These are phyloP conservation scores for Thalassophryne amazonica DNA, from an alignment of 2,797 vertebrate species.

Conservation along the genomic window DNA sequence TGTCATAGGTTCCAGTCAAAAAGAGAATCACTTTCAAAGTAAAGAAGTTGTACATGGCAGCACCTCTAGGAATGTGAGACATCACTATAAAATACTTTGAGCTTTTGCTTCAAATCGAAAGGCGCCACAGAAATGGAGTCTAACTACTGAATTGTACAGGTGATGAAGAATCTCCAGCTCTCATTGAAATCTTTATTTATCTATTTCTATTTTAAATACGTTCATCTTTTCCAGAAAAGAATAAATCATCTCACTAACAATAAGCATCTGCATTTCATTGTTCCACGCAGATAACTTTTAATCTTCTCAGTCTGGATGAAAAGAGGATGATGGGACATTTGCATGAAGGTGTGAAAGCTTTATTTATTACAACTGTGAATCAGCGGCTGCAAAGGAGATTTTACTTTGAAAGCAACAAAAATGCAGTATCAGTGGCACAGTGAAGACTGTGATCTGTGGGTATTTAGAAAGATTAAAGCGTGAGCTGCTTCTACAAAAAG, in stretches of 20 bases:
- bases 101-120: no score
- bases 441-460: background rate
- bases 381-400: conserved; percentile 19
- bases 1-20: no score
- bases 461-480: background rate
- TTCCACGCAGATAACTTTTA: conserved; percentile 46
- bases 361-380: conserved; percentile 39
- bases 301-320: conserved; percentile 45
- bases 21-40: no score
- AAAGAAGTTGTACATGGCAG: no score
- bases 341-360: conserved; percentile 11
- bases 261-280: conserved; percentile 19
- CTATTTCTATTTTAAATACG: conserved; percentile 19
- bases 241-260: conserved; percentile 9
- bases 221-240: background rate
- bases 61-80: no score
- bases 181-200: conserved; percentile 27
- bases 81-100: no score
- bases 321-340: conserved; percentile 38
- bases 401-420: conserved; percentile 9
- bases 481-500: background rate
- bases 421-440: background rate
- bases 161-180: background rate
- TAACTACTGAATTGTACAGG: conserved; percentile 35
- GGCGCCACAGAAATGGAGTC: no score